Evolutionary conservation across 2,888 invertebrate species (phyloP).

Genomic region (Cantharis rufa): DNA sequence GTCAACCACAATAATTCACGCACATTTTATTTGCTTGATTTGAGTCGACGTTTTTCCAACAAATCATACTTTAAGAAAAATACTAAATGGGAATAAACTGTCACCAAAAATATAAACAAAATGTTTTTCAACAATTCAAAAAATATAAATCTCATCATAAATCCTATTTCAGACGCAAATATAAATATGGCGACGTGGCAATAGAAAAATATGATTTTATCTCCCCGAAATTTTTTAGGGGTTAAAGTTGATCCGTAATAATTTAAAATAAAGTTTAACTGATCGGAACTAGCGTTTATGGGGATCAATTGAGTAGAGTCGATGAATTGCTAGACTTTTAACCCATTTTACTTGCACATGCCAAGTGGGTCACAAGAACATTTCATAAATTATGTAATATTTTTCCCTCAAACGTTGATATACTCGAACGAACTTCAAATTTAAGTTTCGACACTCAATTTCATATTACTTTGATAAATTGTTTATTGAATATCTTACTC

Average conservation of each 20-base stretch:
- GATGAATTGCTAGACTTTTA: conserved; percentile 18
- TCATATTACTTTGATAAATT: conserved; percentile 2
- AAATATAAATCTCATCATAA: conserved; percentile 19
- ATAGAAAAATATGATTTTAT: conserved; percentile 10
- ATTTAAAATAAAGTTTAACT: conserved; percentile 18
- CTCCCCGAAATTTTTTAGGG: conserved; percentile 9
- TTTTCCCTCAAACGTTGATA: not conserved
- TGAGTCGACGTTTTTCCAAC: conserved; percentile 20
- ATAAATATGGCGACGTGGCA: conserved; percentile 16
- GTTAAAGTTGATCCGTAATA: conserved; percentile 15
- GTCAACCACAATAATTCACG: conserved; percentile 20
- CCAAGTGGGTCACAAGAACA: conserved; percentile 3
- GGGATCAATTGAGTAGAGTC: conserved; percentile 17
- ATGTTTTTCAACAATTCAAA: conserved; percentile 21
- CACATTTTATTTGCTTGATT: conserved; percentile 22
- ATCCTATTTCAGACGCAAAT: conserved; percentile 20
- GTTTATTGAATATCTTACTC: not conserved
- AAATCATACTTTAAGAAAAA: conserved; percentile 26
- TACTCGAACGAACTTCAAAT: not conserved
- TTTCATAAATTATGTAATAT: conserved; percentile 12
- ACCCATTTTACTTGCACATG: conserved; percentile 6
- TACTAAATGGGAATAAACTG: conserved; percentile 24
- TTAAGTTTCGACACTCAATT: not conserved
- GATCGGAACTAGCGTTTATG: conserved; percentile 20
- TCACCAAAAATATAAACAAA: conserved; percentile 27